Base-by-base conservation (phyloP, 64 coral and sea anemone genomes). In the Montipora cactus region DNA sequence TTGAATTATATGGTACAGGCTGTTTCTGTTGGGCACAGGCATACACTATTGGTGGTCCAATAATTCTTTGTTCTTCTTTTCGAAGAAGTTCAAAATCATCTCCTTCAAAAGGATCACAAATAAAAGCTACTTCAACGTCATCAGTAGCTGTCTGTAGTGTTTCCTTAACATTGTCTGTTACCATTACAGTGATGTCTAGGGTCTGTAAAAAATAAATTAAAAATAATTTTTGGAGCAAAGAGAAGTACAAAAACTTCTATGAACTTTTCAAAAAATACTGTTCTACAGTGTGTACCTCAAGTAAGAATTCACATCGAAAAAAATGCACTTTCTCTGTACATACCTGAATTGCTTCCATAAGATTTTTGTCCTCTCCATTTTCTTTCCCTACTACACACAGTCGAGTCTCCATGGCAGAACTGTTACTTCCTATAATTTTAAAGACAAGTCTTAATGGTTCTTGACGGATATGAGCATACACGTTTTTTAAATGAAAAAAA, bases 71-170 rank as follows among this genome's bases (percentile, higher is more conserved):
- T 44, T 99, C 98, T 82, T 99, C 98, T 69, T 83, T 86, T 13
- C 89, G 86, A 21, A 99, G 77, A 19, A 77, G 53, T 76, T 94
- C 78, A 93, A 99, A 99, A 49, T 99, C 72, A 82, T 99, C 95
- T 68, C 95, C 98, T 81, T 99, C 98, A 90, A 99, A 99, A 21
- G 98, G 98, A 10, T 99, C 98, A 87, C 98, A 99, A 12, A 99
- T 71, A 90, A 96, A 99, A 11, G 94, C 95, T 46, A 95, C 48
- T 86, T 99, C 98, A 67, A 99, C 72, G 58, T 94, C 74, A 78
- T 99, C 98, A 28, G 48, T 79, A 9, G n/a, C 61, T 48, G 70
- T 77, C 15, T 94, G 83, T 6, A 96, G 58, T 44, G 73, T 50
- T 7, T 96, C 98, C 74, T 89, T 94, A 11, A 91, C 89, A 80